These are phyloP conservation scores for Phania funesta DNA, from an alignment of 2,888 invertebrate species.

Conservation along the genomic window DNA sequence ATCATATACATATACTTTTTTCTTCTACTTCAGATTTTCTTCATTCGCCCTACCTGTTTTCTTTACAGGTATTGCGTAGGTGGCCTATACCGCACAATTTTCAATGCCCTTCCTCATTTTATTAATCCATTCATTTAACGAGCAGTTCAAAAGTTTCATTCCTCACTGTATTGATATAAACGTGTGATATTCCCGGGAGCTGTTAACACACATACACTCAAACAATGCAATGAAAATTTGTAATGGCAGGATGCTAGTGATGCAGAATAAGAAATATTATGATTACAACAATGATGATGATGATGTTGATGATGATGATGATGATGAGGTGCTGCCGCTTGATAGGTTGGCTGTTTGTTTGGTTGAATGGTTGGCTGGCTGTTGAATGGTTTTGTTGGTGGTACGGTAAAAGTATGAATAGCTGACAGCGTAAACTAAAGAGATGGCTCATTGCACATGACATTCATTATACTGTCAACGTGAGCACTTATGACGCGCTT, in stretches of 20 bases:
- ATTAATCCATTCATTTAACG: too few species aligned
- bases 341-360: slow-evolving; percentile 67
- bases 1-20: too few species aligned
- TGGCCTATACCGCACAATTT: too few species aligned
- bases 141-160: not conserved
- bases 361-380: slow-evolving; percentile 37
- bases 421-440: slow-evolving; percentile 61
- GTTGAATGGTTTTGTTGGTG: slow-evolving; percentile 40
- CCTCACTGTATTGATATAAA: slow-evolving; percentile 32
- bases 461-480: slow-evolving; percentile 78
- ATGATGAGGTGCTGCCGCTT: slow-evolving; percentile 53
- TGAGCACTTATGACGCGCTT: slow-evolving; percentile 76
- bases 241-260: slow-evolving; percentile 40
- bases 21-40: too few species aligned
- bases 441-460: slow-evolving; percentile 67
- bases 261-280: slow-evolving; percentile 24
- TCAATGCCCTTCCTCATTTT: too few species aligned
- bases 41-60: too few species aligned
- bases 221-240: slow-evolving; percentile 53
- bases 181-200: slow-evolving; percentile 53
- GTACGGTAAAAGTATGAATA: slow-evolving; percentile 44
- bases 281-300: slow-evolving; percentile 12
- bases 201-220: slow-evolving; percentile 44
- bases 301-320: slow-evolving; percentile 24
- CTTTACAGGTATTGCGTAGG: too few species aligned